Evolutionary conservation across 2,888 invertebrate species (phyloP), one percentile per base, ranked within the genome.

Genomic region (Philhelius pedissequus): DNA sequence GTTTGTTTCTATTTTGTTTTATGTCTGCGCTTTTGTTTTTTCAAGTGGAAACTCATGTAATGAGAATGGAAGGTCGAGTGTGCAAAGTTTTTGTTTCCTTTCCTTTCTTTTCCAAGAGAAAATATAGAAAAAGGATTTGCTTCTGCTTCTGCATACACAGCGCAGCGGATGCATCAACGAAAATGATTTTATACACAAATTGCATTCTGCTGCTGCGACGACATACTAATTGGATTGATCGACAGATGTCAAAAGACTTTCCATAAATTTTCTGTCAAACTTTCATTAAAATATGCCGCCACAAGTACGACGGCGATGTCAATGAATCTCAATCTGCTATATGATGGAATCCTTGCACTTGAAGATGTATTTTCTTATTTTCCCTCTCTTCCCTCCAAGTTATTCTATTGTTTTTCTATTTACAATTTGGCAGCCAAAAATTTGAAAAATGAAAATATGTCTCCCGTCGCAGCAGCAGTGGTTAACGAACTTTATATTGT

Each of bases 211-310:
- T 56, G 32, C 32, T 20, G 32, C 11, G 18, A 20, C 8, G 58
- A 75, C n/a, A n/a, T n/a, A n/a, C 84, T 84, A 84, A 84, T 84
- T 84, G 83, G 79, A 79, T 66, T 68, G 70, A 84, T 84, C 68
- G 75, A 76, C 79, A 74, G 48, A 56, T 50, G 62, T 56, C 50
- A 40, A 15, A 32, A 20, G 69, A 48, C 38, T 54, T 73, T 64
- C 54, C 66, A 75, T 66, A 70, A 74, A 69, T 52, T 79, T 43
- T 68, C 60, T 48, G 48, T 82, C 18, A 52, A 69, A 76, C 25
- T 60, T 38, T 70, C 58, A 76, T 68, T 70, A 69, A 75, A 71
- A 64, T 64, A 64, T 11, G 64, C 64, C 64, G 48, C 25, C 60
- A 58, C 4, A 4, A 22, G 20, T 20, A 25, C 13, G 48, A 27